phyloP scores from a whole-genome alignment of 2,113 vertebrate species.

The Ammospiza caudacuta region DNA sequence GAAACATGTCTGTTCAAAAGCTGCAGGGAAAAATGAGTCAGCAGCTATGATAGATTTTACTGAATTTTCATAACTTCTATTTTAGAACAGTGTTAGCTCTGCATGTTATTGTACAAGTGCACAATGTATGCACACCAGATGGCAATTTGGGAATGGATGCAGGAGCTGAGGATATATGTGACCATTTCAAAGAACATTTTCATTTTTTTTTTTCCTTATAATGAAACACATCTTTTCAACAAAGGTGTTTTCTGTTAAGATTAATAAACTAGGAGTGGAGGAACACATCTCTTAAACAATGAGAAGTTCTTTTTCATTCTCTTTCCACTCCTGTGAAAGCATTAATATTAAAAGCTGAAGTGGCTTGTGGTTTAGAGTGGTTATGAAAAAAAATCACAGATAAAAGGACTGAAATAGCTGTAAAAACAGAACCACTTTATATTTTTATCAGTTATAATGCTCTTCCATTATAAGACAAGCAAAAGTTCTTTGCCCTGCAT shows the following conservation, averaged over 20 bases:
- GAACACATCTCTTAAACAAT: neutral
- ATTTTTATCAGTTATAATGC: neutral
- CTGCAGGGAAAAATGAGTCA: neutral
- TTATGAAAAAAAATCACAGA: neutral
- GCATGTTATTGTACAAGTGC: neutral
- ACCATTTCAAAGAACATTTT: neutral
- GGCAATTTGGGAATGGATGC: neutral
- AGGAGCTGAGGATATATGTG: neutral
- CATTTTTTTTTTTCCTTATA: neutral
- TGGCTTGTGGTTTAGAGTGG: neutral
- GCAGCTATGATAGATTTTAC: neutral
- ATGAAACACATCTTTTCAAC: neutral
- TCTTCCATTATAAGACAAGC: neutral
- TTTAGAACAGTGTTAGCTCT: neutral
- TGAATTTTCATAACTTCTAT: neutral
- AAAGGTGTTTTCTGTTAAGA: neutral
- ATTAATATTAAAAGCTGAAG: constrained; percentile 1
- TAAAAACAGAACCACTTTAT: neutral
- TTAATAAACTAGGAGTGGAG: neutral
- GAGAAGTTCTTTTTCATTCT: neutral
- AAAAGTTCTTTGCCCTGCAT: neutral
- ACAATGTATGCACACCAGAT: neutral
- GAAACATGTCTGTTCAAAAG: neutral
- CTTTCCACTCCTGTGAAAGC: neutral
- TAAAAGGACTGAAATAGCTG: neutral